Percentiles rank a stretch among this genome's conserved stretches.
Conservation (phyloP, 2,113 vertebrate genomes). For the Gavia stellata region DNA sequence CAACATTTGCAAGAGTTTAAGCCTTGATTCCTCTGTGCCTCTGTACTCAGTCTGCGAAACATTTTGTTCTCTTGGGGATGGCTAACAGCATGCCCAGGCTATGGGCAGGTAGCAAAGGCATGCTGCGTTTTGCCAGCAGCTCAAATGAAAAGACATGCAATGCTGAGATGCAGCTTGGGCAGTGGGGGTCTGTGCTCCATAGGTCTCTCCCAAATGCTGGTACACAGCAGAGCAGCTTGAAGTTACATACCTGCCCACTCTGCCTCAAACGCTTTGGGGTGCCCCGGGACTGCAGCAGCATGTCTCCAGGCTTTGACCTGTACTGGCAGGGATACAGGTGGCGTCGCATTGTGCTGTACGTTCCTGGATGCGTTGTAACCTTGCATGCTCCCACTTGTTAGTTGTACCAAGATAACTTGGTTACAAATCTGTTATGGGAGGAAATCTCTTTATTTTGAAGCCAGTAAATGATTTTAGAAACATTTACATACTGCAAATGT, state of each 20-base stretch:
- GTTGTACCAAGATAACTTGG: not conserved
- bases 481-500: not conserved
- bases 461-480: not conserved
- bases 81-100: not conserved
- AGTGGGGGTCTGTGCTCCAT: not conserved
- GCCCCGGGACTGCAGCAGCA: not conserved
- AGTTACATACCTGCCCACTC: not conserved
- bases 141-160: not conserved
- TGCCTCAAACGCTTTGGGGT: not conserved
- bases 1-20: not conserved
- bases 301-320: not conserved
- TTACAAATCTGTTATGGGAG: not conserved
- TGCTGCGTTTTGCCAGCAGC: not conserved
- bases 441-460: not conserved
- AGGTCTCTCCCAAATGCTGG: not conserved
- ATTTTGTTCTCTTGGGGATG: not conserved
- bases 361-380: not conserved
- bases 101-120: not conserved
- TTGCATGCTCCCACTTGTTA: not conserved
- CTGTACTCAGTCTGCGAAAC: not conserved
- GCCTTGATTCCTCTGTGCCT: not conserved
- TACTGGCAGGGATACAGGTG: not conserved
- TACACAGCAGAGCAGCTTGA: not conserved
- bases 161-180: not conserved
- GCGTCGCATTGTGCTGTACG: accelerated